Conservation (phyloP, 2,113 vertebrate species). For the Stictonetta naevosa region DNA sequence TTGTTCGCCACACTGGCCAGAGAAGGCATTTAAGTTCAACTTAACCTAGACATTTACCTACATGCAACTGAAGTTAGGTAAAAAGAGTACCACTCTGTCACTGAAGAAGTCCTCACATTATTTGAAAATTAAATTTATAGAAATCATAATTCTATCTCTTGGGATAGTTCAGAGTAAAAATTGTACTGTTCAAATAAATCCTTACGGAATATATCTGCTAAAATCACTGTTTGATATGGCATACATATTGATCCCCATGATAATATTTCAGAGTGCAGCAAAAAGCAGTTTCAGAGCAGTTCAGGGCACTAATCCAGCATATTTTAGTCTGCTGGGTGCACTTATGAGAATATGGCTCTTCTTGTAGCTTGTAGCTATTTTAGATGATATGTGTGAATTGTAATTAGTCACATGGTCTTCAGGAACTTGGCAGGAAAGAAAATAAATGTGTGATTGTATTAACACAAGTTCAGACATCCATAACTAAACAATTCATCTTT, state of each 20-base stretch:
- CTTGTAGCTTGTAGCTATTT: background rate
- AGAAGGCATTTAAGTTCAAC: background rate
- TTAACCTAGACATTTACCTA: background rate
- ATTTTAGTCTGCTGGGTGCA: background rate
- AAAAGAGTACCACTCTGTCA: background rate
- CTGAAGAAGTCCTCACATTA: background rate
- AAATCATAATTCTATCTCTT: background rate
- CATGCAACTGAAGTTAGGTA: background rate
- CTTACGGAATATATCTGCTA: background rate
- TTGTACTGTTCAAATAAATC: background rate
- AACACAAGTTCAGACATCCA: background rate
- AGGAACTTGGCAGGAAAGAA: slow-evolving; percentile 19
- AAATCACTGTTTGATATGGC: background rate
- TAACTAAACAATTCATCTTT: background rate
- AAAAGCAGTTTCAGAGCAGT: background rate
- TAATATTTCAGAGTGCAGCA: background rate
- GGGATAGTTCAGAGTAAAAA: background rate
- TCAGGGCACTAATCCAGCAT: background rate
- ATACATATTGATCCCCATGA: background rate
- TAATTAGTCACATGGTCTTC: background rate
- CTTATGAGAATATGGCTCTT: background rate
- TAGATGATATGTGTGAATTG: background rate
- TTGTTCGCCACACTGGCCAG: background rate
- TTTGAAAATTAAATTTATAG: background rate
- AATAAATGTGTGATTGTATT: background rate